phyloP scores from a whole-genome alignment of 1,140 invertebrate genomes.

The Pissodes strobi region DNA sequence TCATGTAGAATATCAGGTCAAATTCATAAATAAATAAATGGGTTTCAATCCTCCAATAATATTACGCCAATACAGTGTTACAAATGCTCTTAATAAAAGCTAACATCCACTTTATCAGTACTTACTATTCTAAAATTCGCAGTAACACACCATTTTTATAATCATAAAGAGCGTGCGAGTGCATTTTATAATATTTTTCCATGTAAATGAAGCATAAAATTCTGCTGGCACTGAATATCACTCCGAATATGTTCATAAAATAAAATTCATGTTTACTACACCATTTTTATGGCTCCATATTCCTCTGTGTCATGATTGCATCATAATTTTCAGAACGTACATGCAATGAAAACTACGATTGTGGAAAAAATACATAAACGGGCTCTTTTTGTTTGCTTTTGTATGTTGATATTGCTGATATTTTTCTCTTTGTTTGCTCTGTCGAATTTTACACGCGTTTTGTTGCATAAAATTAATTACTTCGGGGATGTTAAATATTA shows the following conservation, averaged over 20 bases:
- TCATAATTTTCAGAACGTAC: slow-evolving; percentile 26
- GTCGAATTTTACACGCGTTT: slow-evolving; percentile 4
- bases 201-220: slow-evolving; percentile 27
- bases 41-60: too few relatives aligned
- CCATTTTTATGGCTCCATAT: slow-evolving; percentile 29
- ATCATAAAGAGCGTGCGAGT: slow-evolving; percentile 5
- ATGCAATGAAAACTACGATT: slow-evolving; percentile 25
- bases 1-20: too few relatives aligned
- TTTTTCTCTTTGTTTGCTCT: slow-evolving; percentile 13
- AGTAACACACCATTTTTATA: slow-evolving; percentile 9
- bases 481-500: background rate
- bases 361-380: slow-evolving; percentile 21
- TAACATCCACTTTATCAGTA: background rate
- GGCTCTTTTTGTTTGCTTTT: slow-evolving; percentile 1
- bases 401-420: background rate
- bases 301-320: slow-evolving; percentile 28
- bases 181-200: slow-evolving; percentile 5
- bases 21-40: too few relatives aligned
- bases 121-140: background rate
- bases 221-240: too few relatives aligned
- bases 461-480: slow-evolving; percentile 18
- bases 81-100: background rate
- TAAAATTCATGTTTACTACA: slow-evolving; percentile 26
- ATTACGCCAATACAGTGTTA: too few relatives aligned
- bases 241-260: too few relatives aligned